These are phyloP conservation scores for Carpatolechia fugitivella DNA, from an alignment of 2,888 invertebrate genomes.

Conservation along the genomic window DNA sequence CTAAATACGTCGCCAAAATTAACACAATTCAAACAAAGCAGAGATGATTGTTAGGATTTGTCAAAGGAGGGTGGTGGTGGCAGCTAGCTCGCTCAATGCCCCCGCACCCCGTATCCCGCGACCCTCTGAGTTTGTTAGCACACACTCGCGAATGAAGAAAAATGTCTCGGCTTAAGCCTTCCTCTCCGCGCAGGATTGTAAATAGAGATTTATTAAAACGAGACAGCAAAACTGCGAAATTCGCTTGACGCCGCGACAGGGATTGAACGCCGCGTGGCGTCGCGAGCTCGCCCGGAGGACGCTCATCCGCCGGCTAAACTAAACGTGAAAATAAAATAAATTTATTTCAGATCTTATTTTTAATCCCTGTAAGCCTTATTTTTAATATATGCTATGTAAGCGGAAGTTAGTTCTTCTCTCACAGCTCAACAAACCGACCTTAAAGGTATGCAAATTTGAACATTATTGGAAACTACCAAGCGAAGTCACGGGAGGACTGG, in stretches of 20 bases:
- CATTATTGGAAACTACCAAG: too few species aligned
- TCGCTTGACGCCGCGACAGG: constrained; percentile 49
- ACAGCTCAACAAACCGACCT: too few species aligned
- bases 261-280: not conserved
- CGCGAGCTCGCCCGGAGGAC: not conserved
- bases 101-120: too few species aligned
- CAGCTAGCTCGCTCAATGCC: constrained; percentile 43
- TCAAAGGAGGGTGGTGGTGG: not conserved
- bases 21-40: constrained; percentile 9
- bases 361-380: too few species aligned
- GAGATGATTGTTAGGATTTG: constrained; percentile 10
- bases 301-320: not conserved
- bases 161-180: constrained; percentile 75
- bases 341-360: too few species aligned
- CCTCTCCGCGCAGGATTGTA: constrained; percentile 67
- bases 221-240: constrained; percentile 63
- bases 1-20: constrained; percentile 3
- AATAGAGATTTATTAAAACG: constrained; percentile 78
- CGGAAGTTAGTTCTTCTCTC: too few species aligned
- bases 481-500: too few species aligned
- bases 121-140: constrained; percentile 70
- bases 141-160: constrained; percentile 75
- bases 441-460: too few species aligned
- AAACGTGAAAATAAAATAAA: too few species aligned
- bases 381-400: too few species aligned